phyloP scores from a whole-genome alignment of 2,113 vertebrate genomes.

The Dissostichus mawsoni region DNA sequence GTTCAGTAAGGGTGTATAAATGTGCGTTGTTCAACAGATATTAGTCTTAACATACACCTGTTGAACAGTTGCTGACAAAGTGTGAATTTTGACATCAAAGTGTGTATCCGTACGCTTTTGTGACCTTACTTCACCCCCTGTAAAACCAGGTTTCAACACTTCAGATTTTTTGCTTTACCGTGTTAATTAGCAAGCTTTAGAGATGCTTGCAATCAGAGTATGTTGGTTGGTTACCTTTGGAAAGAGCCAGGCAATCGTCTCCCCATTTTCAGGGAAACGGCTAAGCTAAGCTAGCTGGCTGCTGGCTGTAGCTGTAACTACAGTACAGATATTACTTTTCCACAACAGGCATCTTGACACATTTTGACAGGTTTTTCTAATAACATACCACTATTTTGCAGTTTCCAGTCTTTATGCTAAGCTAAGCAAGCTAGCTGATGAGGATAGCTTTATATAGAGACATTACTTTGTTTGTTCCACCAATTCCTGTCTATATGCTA shows the following conservation, averaged over 20 bases:
- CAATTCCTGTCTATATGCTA: too few relatives aligned
- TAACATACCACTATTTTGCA: too few relatives aligned
- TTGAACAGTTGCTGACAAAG: conserved; percentile 32
- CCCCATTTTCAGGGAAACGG: not conserved
- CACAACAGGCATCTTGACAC: not conserved
- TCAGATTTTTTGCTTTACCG: not conserved
- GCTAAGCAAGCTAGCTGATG: too few relatives aligned
- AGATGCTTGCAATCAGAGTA: not conserved
- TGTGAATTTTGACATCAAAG: not conserved
- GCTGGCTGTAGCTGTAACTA: not conserved
- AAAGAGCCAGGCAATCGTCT: not conserved
- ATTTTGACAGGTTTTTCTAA: not conserved
- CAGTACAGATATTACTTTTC: not conserved
- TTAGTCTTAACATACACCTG: conserved; percentile 12
- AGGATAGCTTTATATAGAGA: too few relatives aligned
- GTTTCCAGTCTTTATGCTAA: too few relatives aligned
- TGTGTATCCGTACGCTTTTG: not conserved
- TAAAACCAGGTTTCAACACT: not conserved
- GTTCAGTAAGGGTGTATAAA: conserved; percentile 10
- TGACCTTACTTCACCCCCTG: not conserved
- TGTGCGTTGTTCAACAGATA: conserved; percentile 32
- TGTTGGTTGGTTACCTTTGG: not conserved
- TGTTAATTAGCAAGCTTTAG: not conserved
- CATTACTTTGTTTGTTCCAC: too few relatives aligned
- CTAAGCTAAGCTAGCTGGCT: not conserved